Evolutionary conservation across 2,113 vertebrate genomes (phyloP).

Genomic region (Eulemur macaco): DNA sequence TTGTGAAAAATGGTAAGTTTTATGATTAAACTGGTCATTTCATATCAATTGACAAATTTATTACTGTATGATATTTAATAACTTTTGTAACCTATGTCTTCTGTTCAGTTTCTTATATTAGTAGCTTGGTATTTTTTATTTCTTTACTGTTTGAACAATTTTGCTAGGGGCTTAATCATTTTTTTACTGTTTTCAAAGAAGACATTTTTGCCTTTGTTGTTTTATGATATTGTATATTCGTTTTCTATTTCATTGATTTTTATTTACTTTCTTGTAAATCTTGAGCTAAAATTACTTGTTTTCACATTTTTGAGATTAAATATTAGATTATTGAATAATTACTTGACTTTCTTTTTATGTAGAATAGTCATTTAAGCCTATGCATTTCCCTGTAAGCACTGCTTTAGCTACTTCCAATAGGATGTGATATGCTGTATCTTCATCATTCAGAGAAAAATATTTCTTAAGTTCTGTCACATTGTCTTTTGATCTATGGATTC

Average conservation of each 20-base stretch:
- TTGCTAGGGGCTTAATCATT: neutral
- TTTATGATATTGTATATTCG: neutral
- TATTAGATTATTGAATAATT: neutral
- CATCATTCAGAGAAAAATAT: neutral
- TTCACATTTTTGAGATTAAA: neutral
- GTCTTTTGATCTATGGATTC: neutral
- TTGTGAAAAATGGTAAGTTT: neutral
- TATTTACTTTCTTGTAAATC: neutral
- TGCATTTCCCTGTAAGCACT: neutral
- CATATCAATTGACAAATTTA: neutral
- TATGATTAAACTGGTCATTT: neutral
- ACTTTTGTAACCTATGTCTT: neutral
- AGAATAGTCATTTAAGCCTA: neutral
- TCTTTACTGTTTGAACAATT: neutral
- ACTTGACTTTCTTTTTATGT: neutral
- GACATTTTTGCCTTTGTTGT: neutral
- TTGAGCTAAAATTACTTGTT: neutral
- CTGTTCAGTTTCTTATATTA: neutral
- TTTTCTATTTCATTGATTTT: neutral
- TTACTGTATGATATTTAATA: neutral
- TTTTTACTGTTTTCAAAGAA: neutral
- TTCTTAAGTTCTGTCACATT: neutral
- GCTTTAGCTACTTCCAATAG: neutral
- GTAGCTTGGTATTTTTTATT: neutral
- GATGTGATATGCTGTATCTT: neutral